Evolutionary conservation across 2,888 invertebrate species (phyloP).

Genomic region (Himalopsyche tibetana): DNA sequence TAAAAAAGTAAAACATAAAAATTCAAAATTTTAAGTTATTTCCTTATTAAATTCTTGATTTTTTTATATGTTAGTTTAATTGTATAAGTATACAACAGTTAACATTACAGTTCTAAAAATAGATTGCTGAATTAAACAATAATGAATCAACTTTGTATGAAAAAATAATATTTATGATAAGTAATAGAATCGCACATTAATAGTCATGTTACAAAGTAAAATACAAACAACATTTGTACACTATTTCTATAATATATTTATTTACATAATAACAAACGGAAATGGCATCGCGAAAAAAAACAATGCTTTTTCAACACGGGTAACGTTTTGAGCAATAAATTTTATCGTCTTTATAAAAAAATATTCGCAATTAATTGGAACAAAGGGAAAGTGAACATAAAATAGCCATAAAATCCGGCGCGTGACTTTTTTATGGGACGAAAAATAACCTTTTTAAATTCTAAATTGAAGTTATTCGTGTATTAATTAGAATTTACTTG

Average conservation of each 20-base stretch:
- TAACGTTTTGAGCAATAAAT: background rate
- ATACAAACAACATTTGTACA: no score
- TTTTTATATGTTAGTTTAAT: no score
- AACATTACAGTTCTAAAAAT: no score
- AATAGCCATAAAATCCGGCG: slow-evolving; percentile 18
- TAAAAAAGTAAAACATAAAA: no score
- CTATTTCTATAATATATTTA: background rate
- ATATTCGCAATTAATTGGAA: slow-evolving; percentile 40
- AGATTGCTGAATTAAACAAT: no score
- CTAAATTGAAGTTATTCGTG: background rate
- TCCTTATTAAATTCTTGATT: no score
- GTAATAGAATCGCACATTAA: no score
- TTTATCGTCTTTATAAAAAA: background rate
- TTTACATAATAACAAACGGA: background rate
- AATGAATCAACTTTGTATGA: no score
- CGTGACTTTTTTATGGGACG: slow-evolving; percentile 38
- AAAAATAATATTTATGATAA: no score
- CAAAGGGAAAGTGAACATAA: background rate
- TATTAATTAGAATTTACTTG: slow-evolving; percentile 15
- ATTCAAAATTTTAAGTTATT: no score
- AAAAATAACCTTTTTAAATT: slow-evolving; percentile 35
- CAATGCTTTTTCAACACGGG: background rate
- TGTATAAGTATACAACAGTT: no score
- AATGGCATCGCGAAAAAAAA: background rate
- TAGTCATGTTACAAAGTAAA: no score